Evolutionary conservation across 2,888 invertebrate species (phyloP).

Genomic region (Thecocarcelia acutangulata): DNA sequence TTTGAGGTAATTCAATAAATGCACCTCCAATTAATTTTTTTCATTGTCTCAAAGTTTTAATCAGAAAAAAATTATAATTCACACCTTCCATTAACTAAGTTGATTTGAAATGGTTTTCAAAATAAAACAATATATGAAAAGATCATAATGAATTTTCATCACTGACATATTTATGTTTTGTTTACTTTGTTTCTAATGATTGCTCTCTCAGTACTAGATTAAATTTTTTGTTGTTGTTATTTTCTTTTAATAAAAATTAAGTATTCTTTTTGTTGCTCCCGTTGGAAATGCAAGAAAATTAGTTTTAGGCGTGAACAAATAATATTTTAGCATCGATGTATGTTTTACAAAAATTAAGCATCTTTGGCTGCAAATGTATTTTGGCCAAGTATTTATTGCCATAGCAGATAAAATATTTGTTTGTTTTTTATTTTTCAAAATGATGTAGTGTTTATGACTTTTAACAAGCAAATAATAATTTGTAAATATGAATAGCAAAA

Average conservation of each 20-base stretch:
- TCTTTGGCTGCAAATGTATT: constrained; percentile 11
- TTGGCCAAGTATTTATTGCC: constrained; percentile 48
- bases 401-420: constrained; percentile 11
- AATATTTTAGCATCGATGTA: constrained; percentile 31
- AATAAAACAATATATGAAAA: neutral
- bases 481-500: constrained; percentile 61
- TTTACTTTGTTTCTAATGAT: constrained; percentile 74
- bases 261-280: constrained; percentile 31
- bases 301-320: constrained; percentile 62
- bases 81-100: constrained; percentile 77
- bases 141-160: constrained; percentile 74
- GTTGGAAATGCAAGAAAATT: constrained; percentile 29
- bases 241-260: constrained; percentile 52
- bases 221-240: constrained; percentile 70
- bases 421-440: constrained; percentile 34
- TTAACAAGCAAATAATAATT: constrained; percentile 67
- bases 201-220: constrained; percentile 41
- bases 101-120: constrained; percentile 47
- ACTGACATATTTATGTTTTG: constrained; percentile 80
- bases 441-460: constrained; percentile 68
- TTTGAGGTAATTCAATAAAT: constrained; percentile 31
- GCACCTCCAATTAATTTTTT: constrained; percentile 42
- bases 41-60: neutral
- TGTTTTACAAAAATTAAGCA: constrained; percentile 14
- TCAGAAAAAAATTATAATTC: constrained; percentile 71